Evolutionary conservation across 2,888 invertebrate genomes (phyloP).

Genomic region (Azorinus chamasolen): DNA sequence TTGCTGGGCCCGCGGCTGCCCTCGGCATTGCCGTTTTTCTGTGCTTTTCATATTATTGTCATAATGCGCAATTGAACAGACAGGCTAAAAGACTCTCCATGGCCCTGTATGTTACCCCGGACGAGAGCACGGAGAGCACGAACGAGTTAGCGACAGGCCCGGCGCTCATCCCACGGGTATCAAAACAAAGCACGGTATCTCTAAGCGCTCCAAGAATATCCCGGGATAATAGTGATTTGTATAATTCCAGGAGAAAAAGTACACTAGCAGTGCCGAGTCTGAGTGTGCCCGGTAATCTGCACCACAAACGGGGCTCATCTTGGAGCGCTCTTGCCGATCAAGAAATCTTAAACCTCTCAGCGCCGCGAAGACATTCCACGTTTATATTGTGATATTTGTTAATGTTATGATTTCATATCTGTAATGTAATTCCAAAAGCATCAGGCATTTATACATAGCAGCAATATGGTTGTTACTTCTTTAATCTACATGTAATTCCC

Average conservation of each 20-base stretch:
- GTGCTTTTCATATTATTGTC: conserved; percentile 78
- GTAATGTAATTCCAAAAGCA: no score
- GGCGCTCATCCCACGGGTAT: no score
- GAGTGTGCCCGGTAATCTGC: conserved; percentile 34
- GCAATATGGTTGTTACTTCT: no score
- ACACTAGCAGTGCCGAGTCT: conserved; percentile 42
- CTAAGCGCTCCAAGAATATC: conserved; percentile 35
- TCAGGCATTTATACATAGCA: no score
- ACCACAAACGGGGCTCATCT: conserved; percentile 62
- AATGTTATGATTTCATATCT: no score
- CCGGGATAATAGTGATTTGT: conserved; percentile 19
- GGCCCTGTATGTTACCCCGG: conserved; percentile 41
- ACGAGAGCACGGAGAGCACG: conserved; percentile 28
- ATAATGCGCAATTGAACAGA: conserved; percentile 76
- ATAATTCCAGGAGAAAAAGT: conserved; percentile 43
- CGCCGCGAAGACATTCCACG: conserved; percentile 79
- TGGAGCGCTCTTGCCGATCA: conserved; percentile 77
- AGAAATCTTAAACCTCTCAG: conserved; percentile 76
- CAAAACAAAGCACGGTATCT: neutral
- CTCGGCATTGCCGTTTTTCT: conserved; percentile 78
- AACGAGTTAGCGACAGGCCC: conserved; percentile 1
- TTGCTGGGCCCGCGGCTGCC: conserved; percentile 78
- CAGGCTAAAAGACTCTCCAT: conserved; percentile 71
- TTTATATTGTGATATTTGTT: conserved; percentile 65
- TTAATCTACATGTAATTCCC: no score